These are phyloP conservation scores for Suncus etruscus DNA, from an alignment of 2,113 vertebrate species.

Conservation along the genomic window DNA sequence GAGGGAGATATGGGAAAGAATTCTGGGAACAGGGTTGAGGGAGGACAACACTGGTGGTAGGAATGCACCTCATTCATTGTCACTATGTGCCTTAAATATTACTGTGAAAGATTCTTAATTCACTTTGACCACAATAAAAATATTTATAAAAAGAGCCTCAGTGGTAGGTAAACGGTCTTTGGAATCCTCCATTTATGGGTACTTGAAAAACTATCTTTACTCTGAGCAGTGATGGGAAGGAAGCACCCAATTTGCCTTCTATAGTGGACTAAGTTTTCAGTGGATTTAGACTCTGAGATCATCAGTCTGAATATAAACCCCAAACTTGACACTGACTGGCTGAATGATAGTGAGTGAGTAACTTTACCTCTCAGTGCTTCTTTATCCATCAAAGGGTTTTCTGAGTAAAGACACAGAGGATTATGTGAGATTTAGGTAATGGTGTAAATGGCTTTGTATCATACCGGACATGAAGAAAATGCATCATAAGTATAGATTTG, in stretches of 20 bases:
- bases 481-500: not conserved
- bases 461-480: not conserved
- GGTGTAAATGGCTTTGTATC: not conserved
- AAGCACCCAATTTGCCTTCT: not conserved
- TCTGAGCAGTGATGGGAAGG: not conserved
- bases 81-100: too few species aligned
- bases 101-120: too few species aligned
- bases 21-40: too few species aligned
- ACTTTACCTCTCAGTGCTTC: not conserved
- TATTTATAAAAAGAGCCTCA: too few species aligned
- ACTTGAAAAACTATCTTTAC: not conserved
- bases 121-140: too few species aligned
- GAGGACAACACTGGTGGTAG: too few species aligned
- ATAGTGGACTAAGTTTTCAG: not conserved
- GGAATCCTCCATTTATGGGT: not conserved
- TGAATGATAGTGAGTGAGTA: not conserved
- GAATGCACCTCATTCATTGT: too few species aligned
- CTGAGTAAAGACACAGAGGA: not conserved
- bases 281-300: not conserved
- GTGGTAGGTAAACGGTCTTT: not conserved
- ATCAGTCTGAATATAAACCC: not conserved
- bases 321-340: not conserved
- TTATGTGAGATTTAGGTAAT: conserved; percentile 27
- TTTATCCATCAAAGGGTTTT: not conserved
- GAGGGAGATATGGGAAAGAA: too few species aligned